phyloP scores from a whole-genome alignment of 2,888 invertebrate genomes.

The Zaprionus obscuricornis region DNA sequence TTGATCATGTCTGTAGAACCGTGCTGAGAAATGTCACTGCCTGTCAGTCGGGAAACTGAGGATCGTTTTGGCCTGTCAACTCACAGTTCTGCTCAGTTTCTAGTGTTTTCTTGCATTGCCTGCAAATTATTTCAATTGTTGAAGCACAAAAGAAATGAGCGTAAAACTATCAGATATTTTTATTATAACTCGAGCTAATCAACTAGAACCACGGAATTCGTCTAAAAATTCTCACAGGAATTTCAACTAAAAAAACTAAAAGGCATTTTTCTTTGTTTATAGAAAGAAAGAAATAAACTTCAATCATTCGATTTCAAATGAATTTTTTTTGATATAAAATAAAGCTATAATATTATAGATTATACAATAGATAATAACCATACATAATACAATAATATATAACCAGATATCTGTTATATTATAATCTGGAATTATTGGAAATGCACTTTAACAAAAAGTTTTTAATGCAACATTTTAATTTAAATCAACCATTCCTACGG shows the following conservation, averaged over 20 bases:
- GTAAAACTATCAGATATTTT: constrained; percentile 40
- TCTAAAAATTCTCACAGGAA: constrained; percentile 34
- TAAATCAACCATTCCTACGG: no score
- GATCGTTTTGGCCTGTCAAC: constrained; percentile 20
- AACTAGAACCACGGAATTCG: constrained; percentile 43
- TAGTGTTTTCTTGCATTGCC: constrained; percentile 41
- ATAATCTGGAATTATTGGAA: no score
- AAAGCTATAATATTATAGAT: no score
- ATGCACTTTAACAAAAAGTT: no score
- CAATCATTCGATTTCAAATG: no score
- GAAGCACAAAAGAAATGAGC: not conserved
- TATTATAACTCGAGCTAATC: constrained; percentile 55
- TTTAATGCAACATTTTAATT: no score
- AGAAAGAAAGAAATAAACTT: no score
- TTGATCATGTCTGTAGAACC: not conserved
- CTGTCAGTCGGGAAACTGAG: constrained; percentile 21
- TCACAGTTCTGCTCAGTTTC: no score
- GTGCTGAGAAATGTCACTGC: constrained; percentile 47
- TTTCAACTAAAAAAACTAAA: constrained; percentile 34
- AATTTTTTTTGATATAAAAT: no score
- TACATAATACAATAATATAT: no score
- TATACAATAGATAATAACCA: no score
- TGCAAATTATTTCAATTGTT: constrained; percentile 56
- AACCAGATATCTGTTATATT: no score
- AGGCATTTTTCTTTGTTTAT: constrained; percentile 7